These are phyloP conservation scores for Pammene fasciana DNA, from an alignment of 2,888 invertebrate genomes.

Conservation along the genomic window DNA sequence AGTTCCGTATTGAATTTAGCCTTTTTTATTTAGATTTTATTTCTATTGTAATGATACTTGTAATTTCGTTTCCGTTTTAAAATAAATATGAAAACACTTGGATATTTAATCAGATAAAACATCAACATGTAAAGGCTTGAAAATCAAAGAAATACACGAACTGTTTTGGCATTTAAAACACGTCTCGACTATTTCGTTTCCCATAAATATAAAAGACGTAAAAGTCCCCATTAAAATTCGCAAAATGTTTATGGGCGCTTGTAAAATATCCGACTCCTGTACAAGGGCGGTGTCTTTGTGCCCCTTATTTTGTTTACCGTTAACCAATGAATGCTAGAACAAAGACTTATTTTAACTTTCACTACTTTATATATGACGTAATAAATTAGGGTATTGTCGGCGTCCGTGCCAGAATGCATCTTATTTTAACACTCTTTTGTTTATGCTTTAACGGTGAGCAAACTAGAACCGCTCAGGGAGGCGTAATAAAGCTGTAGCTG, in stretches of 20 bases:
- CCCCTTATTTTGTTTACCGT: constrained; percentile 70
- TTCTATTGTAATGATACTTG: no score
- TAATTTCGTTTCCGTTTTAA: no score
- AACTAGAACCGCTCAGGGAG: constrained; percentile 56
- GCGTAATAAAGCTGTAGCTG: constrained; percentile 57
- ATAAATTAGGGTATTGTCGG: constrained; percentile 70
- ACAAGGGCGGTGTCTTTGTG: constrained; percentile 64
- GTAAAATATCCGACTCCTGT: constrained; percentile 71
- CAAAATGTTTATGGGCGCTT: constrained; percentile 67
- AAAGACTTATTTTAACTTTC: constrained; percentile 71
- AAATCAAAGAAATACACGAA: constrained; percentile 7
- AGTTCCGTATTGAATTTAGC: no score
- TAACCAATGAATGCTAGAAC: constrained; percentile 63
- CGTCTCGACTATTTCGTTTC: constrained; percentile 40
- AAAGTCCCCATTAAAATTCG: constrained; percentile 62
- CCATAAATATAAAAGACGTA: constrained; percentile 41
- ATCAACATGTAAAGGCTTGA: neutral
- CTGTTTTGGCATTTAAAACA: constrained; percentile 37
- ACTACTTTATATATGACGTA: constrained; percentile 78
- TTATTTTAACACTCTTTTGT: constrained; percentile 63
- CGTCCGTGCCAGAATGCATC: constrained; percentile 57
- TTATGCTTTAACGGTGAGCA: constrained; percentile 77
- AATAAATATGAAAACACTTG: no score
- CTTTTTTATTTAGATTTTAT: no score
- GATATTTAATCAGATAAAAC: no score